Conservation (phyloP, 2,113 vertebrate genomes). For the Odocoileus hemionus region DNA sequence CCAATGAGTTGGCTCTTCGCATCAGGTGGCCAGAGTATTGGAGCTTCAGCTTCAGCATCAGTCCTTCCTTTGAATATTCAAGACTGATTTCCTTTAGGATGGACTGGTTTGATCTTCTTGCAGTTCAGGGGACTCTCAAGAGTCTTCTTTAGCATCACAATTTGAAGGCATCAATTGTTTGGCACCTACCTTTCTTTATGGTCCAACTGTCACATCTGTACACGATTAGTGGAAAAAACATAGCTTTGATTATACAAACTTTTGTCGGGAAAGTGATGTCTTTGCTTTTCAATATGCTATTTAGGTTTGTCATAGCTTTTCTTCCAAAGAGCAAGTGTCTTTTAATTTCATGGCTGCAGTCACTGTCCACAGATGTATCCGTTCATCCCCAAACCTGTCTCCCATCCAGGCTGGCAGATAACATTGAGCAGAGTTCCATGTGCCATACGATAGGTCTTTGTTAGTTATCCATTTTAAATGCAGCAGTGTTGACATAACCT, state of each 20-base stretch:
- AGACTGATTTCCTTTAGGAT: background rate
- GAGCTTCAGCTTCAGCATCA: background rate
- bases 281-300: background rate
- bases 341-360: background rate
- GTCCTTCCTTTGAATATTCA: background rate
- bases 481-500: background rate
- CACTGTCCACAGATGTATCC: background rate
- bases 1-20: background rate
- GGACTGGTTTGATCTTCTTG: background rate
- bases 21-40: background rate
- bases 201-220: background rate
- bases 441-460: background rate
- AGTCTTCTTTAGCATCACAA: background rate
- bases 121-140: background rate
- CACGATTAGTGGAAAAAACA: background rate
- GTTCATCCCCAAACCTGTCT: background rate
- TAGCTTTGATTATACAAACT: background rate
- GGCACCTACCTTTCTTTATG: background rate
- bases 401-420: background rate
- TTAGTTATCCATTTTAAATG: background rate
- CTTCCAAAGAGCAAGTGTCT: background rate
- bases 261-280: background rate
- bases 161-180: background rate
- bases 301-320: background rate
- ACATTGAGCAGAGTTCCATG: background rate